Base-by-base conservation (phyloP, 2,888 invertebrate species). In the Parthenolecanium corni region DNA sequence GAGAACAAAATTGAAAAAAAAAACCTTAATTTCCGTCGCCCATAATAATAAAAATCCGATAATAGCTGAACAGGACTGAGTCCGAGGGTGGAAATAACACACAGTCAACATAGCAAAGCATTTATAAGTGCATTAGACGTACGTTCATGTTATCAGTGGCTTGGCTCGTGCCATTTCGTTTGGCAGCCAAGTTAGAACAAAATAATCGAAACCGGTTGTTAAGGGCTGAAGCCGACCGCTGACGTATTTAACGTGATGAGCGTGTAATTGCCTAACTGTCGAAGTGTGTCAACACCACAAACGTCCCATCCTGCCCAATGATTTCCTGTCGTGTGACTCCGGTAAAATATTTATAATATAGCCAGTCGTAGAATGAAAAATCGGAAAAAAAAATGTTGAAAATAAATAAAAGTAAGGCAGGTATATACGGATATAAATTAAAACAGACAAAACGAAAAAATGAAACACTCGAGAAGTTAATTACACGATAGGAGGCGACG, bases 251-350 rank as follows among this genome's bases (percentile, higher is more conserved):
- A 61, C 61, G 49, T 61, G 61, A 61, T 47, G 61, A 61, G 61
- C 61, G 51, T 61, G 61, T 61, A 61, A 61, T 61, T 61, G 61
- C 61, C 14, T 61, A 61, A 61, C 61, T 61, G 61, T 61, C 61
- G 61, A 61, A 61, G 61, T 61, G 61, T 61, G 61, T 61, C 61
- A 61, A 58, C 61, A 61, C 49, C 31, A 31, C n/a, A n/a, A 9
- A 31, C 31, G 9, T 31, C 31, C 23, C 61, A 61, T 61, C 61
- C 61, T 61, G 61, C 9, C 49, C 38, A 23, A 61, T 61, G 61
- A 61, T 61, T 61, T 61, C 61, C 61, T 61, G 61, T 61, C 61
- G 51, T 61, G 61, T 51, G 61, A 61, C 61, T 49, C 49, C 61
- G 38, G 51, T n/a, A n/a, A n/a, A n/a, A n/a, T n/a, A n/a, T n/a